Conservation (phyloP, 2,797 vertebrate genomes). For the Borostomias antarcticus region DNA sequence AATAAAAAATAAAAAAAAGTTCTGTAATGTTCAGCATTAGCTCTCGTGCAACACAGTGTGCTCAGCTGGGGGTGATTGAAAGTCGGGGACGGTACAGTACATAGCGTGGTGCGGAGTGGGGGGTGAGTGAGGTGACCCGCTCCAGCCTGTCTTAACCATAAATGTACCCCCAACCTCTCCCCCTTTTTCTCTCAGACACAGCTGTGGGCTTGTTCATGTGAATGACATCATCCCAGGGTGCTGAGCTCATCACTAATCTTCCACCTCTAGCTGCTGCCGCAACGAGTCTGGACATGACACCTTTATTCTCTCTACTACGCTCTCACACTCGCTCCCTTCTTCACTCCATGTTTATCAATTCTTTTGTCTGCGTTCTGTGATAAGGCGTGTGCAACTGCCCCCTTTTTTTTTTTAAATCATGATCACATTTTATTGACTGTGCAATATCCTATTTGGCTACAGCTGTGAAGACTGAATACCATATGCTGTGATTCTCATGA, state of each 20-base stretch:
- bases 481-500: not conserved
- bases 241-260: constrained; percentile 74
- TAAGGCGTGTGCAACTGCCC: too few species aligned
- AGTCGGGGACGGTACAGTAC: too few species aligned
- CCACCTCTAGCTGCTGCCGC: constrained; percentile 45
- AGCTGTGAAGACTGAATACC: too few species aligned
- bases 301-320: not conserved
- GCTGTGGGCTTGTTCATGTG: constrained; percentile 55
- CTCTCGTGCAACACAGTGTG: too few species aligned
- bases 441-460: not conserved
- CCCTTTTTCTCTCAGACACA: constrained; percentile 45
- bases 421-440: not conserved
- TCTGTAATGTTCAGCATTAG: too few species aligned
- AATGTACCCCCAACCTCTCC: not conserved
- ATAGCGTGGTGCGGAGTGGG: too few species aligned
- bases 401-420: not conserved
- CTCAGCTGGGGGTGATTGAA: too few species aligned
- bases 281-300: constrained; percentile 71
- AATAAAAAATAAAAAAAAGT: too few species aligned
- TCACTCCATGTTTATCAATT: not conserved
- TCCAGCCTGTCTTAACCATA: not conserved
- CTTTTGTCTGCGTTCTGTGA: not conserved
- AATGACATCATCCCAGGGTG: constrained; percentile 75
- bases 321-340: not conserved
- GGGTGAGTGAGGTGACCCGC: not conserved